These are phyloP conservation scores for Lasioglossum calceatum DNA, from an alignment of 2,888 invertebrate genomes.

Conservation along the genomic window DNA sequence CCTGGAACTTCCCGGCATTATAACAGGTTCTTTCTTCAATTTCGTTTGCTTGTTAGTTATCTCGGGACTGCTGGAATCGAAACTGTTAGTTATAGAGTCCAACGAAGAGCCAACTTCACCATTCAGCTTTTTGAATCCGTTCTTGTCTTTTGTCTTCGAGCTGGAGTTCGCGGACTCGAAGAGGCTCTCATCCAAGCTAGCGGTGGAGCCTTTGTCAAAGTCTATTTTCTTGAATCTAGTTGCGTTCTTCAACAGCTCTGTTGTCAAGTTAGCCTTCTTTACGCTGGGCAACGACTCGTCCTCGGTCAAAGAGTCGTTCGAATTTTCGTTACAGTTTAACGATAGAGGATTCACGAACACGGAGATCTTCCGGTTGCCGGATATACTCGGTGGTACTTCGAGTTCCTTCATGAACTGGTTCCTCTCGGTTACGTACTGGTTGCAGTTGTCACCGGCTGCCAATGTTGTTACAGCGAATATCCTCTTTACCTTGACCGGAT, in stretches of 20 bases:
- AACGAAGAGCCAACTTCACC: slow-evolving; percentile 80
- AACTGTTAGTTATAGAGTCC: slow-evolving; percentile 82
- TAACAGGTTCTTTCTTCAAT: slow-evolving; percentile 71
- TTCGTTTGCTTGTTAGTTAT: slow-evolving; percentile 72
- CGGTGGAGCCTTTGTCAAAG: slow-evolving; percentile 79
- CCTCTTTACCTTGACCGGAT: slow-evolving; percentile 84
- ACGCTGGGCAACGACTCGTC: slow-evolving; percentile 73
- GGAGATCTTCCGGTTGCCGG: slow-evolving; percentile 86
- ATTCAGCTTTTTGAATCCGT: slow-evolving; percentile 80
- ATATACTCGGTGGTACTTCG: slow-evolving; percentile 85
- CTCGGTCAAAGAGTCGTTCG: slow-evolving; percentile 81
- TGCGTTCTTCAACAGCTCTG: slow-evolving; percentile 80
- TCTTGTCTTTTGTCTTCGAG: slow-evolving; percentile 76
- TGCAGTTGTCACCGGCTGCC: slow-evolving; percentile 83
- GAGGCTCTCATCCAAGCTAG: slow-evolving; percentile 81
- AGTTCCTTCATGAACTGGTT: slow-evolving; percentile 84
- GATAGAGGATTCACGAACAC: slow-evolving; percentile 89
- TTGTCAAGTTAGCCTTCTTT: slow-evolving; percentile 73
- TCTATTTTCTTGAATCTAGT: slow-evolving; percentile 81
- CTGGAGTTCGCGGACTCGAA: slow-evolving; percentile 79
- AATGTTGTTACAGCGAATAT: slow-evolving; percentile 86
- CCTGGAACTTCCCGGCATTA: slow-evolving; percentile 77
- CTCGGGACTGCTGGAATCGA: slow-evolving; percentile 82
- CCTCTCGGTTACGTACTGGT: slow-evolving; percentile 84
- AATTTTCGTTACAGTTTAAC: slow-evolving; percentile 80